A percentile compares a stretch with the other conserved stretches of the same genome.
Conservation (phyloP, 2,113 vertebrate genomes). For the Melospiza melodia region DNA sequence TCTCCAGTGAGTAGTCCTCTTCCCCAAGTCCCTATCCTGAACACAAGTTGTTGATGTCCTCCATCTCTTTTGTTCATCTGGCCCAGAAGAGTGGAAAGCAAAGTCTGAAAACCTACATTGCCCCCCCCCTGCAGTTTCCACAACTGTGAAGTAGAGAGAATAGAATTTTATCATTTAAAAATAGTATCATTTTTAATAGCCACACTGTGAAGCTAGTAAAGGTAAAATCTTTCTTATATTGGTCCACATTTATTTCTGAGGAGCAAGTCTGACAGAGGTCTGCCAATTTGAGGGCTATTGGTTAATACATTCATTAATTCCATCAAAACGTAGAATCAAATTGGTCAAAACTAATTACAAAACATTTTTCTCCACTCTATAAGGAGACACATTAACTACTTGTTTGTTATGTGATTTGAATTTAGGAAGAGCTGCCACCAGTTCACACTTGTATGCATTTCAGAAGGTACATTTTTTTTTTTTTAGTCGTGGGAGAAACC, state of each 20-base stretch:
- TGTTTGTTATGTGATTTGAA: neutral
- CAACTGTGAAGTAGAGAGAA: neutral
- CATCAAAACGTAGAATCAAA: neutral
- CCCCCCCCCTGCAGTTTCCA: neutral
- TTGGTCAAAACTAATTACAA: neutral
- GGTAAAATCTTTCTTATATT: neutral
- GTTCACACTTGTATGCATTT: neutral
- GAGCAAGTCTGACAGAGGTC: neutral
- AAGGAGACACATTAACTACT: neutral
- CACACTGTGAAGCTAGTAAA: neutral
- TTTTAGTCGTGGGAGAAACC: neutral
- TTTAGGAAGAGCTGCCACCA: neutral
- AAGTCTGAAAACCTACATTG: neutral
- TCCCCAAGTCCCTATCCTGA: neutral
- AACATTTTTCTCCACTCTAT: neutral
- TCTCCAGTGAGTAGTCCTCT: neutral
- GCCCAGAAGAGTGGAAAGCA: neutral
- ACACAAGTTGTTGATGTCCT: neutral
- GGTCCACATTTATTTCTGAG: neutral
- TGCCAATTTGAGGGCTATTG: neutral
- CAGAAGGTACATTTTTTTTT: neutral
- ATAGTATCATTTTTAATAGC: neutral
- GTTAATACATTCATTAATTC: neutral
- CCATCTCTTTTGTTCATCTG: neutral
- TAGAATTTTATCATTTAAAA: neutral